Evolutionary conservation across 2,888 invertebrate genomes (phyloP).

Genomic region (Acleris sparsana): DNA sequence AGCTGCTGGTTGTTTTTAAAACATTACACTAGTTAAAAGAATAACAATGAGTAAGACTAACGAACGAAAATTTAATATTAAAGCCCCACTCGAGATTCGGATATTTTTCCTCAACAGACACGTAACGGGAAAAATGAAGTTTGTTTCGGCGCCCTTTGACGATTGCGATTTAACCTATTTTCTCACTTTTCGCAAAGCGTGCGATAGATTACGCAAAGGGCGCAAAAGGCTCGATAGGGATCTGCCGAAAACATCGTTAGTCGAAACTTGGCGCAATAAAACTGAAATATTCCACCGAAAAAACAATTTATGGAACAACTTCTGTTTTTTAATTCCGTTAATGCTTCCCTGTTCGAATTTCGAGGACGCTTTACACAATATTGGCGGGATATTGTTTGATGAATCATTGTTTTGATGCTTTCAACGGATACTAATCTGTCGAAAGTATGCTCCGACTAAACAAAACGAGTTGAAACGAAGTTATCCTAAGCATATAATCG

Average conservation of each 20-base stretch:
- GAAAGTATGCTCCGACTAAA: no score
- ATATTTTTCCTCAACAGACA: background rate
- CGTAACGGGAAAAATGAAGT: background rate
- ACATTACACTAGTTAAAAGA: no score
- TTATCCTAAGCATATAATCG: no score
- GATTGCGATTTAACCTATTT: slow-evolving; percentile 11
- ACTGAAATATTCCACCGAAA: slow-evolving; percentile 35
- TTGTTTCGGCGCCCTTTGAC: background rate
- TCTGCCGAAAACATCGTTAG: slow-evolving; percentile 37
- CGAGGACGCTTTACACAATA: slow-evolving; percentile 21
- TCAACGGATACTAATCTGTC: background rate
- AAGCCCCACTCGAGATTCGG: background rate
- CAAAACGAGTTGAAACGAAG: no score
- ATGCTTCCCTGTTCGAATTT: slow-evolving; percentile 26
- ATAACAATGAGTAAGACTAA: no score
- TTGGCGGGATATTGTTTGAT: slow-evolving; percentile 22
- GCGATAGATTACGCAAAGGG: slow-evolving; percentile 31
- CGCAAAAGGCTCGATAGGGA: slow-evolving; percentile 22
- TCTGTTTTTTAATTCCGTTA: slow-evolving; percentile 34
- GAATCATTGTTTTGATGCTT: slow-evolving; percentile 4
- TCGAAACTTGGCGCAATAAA: slow-evolving; percentile 36
- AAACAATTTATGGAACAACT: slow-evolving; percentile 37
- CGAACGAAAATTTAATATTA: no score
- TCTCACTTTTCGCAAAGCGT: slow-evolving; percentile 19
- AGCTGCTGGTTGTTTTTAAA: no score